Base-by-base conservation (phyloP, 1,140 invertebrate genomes). In the Drosophila elegans region DNA sequence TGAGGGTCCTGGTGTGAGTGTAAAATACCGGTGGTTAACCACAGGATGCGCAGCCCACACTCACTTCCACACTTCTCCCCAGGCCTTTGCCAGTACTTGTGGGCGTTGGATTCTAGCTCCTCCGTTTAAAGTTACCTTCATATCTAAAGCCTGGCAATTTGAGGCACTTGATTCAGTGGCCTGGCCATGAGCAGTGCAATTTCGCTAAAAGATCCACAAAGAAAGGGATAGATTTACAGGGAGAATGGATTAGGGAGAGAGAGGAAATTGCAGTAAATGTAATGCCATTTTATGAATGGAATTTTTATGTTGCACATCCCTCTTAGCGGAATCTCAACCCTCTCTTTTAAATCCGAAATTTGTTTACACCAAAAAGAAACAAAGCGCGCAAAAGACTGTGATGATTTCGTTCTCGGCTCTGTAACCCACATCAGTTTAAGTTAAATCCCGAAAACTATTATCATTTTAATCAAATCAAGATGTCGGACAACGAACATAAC, bases 371-470 rank as follows among this genome's bases (percentile, higher is more conserved):
- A 27, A 79, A 77, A 71, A 46, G 39, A 6, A 11, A 29, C 27
- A 16, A 11, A 55, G 61, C 48, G 13, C 48, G 32, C 25, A 49
- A 46, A 71, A 56, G 3, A 16, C 25, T 32, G 27, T 34, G 27
- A 61, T 51, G n/a, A 45, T 10, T 41, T 56, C 38, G 27, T 25
- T 56, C n/a, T 16, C 7, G 51, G 54, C 51, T 38, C n/a, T 12
- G 29, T 73, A 76, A 76, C 80, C 79, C 71, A 78, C 80, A 82
- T 83, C 80, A 83, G 82, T 78, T 83, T 78, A 76, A 76, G 64
- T 84, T 79, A 83, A 83, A 78, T 83, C 80, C 80, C 75, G 75
- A 84, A 80, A 83, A 83, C 80, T 83, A 84, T 84, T 83, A 83
- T 84, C 80, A 76, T 84, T 83, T 84, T 83, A 83, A 83, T 83